Evolutionary conservation across 2,888 invertebrate species (phyloP).

Genomic region (Agrochola litura): DNA sequence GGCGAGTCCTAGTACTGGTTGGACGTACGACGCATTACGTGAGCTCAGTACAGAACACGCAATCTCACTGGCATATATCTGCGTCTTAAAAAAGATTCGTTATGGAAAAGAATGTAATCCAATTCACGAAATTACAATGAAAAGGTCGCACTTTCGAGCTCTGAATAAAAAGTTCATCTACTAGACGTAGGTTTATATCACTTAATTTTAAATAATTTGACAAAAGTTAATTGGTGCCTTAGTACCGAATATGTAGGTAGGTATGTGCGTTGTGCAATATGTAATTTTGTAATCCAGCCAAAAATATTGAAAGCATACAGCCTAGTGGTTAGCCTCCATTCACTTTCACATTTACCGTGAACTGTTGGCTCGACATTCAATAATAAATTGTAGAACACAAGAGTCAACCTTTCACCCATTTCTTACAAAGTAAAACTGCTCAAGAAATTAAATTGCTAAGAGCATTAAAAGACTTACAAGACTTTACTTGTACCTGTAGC

Average conservation of each 20-base stretch:
- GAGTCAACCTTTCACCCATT: conserved; percentile 8
- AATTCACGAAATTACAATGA: background rate
- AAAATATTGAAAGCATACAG: conserved; percentile 8
- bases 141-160: background rate
- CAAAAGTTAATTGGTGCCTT: background rate
- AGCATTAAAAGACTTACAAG: conserved; percentile 7
- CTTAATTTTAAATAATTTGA: too few relatives aligned
- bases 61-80: too few relatives aligned
- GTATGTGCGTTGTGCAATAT: conserved; percentile 4
- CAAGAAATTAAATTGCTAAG: conserved; percentile 29
- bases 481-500: conserved; percentile 16
- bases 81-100: background rate
- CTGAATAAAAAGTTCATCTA: background rate
- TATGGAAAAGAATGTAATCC: background rate
- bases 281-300: conserved; percentile 25
- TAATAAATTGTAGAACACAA: conserved; percentile 14
- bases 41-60: too few relatives aligned
- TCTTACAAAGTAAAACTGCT: background rate
- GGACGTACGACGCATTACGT: too few relatives aligned
- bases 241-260: background rate
- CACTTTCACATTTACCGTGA: conserved; percentile 49
- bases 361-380: conserved; percentile 30
- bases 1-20: too few relatives aligned
- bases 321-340: conserved; percentile 42
- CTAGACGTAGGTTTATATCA: background rate